A percentile compares a stretch with the other conserved stretches of the same genome.
phyloP scores from a whole-genome alignment of 2,113 vertebrate species.

The Alethe diademata region DNA sequence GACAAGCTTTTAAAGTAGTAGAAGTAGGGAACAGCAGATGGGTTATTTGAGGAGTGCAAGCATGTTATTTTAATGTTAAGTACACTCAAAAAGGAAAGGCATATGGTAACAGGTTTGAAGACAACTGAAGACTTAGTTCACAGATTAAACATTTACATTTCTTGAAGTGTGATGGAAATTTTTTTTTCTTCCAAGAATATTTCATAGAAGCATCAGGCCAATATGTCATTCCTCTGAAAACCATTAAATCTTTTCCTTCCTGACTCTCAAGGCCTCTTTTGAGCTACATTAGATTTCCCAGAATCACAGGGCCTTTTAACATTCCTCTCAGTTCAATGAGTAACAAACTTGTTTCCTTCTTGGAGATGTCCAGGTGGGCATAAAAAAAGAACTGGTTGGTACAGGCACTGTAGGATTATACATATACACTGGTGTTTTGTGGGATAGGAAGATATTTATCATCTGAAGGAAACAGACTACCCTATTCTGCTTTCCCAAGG shows the following conservation, averaged over 20 bases:
- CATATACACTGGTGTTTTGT: background rate
- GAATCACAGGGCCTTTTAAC: background rate
- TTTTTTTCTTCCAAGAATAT: slow-evolving; percentile 55
- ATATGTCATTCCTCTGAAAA: slow-evolving; percentile 16
- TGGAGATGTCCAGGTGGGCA: background rate
- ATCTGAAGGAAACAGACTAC: background rate
- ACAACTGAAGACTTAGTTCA: slow-evolving; percentile 57
- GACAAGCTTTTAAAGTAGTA: slow-evolving; percentile 60
- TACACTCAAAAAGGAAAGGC: slow-evolving; percentile 63
- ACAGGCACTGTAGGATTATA: background rate
- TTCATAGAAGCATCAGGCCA: slow-evolving; percentile 24
- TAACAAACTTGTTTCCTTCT: background rate
- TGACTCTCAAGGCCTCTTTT: background rate
- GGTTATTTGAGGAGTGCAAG: slow-evolving; percentile 62
- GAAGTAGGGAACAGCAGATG: slow-evolving; percentile 44
- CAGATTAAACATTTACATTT: slow-evolving; percentile 71
- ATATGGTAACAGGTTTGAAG: slow-evolving; percentile 66
- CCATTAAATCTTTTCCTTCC: slow-evolving; percentile 7
- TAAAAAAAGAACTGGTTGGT: background rate
- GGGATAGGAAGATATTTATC: background rate
- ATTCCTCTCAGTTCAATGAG: background rate
- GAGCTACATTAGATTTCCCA: background rate
- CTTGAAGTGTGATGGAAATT: slow-evolving; percentile 57
- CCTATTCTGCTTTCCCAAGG: background rate
- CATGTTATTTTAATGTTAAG: slow-evolving; percentile 68